phyloP scores from a whole-genome alignment of 2,888 invertebrate species.

The Eupithecia tripunctaria region DNA sequence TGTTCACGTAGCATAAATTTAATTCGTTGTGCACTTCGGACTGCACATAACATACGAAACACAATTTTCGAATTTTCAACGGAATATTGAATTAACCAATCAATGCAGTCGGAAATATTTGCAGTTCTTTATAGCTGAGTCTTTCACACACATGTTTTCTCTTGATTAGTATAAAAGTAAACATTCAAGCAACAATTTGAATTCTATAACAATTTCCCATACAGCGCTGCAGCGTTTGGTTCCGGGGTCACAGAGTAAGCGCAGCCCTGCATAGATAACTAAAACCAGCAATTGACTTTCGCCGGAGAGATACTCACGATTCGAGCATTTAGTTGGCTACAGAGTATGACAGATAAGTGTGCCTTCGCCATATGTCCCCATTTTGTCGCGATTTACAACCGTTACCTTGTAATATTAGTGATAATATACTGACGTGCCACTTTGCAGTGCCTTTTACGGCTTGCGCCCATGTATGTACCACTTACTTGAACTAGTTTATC shows the following conservation, averaged over 20 bases:
- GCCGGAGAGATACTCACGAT: constrained; percentile 44
- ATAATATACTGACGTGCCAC: constrained; percentile 58
- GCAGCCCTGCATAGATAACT: constrained; percentile 47
- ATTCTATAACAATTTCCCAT: constrained; percentile 48
- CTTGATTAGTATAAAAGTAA: not conserved
- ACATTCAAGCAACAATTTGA: constrained; percentile 16
- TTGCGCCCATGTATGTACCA: constrained; percentile 46
- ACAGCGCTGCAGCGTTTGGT: constrained; percentile 52
- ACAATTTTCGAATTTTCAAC: constrained; percentile 5
- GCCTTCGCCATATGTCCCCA: constrained; percentile 31
- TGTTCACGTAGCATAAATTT: constrained; percentile 3
- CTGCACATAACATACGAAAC: not conserved
- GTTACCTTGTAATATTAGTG: constrained; percentile 57
- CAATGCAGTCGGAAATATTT: not conserved
- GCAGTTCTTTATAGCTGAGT: not conserved
- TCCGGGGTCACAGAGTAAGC: constrained; percentile 61
- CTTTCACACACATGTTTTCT: no score
- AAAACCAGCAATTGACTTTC: constrained; percentile 51
- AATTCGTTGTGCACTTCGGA: not conserved
- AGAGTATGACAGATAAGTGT: constrained; percentile 41
- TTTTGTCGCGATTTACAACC: constrained; percentile 55
- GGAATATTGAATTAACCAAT: not conserved
- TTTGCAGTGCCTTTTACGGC: constrained; percentile 50
- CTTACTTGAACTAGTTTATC: constrained; percentile 38
- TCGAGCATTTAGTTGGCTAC: constrained; percentile 42